Evolutionary conservation across 2,888 invertebrate genomes (phyloP).

Genomic region (Dryomyza anilis): DNA sequence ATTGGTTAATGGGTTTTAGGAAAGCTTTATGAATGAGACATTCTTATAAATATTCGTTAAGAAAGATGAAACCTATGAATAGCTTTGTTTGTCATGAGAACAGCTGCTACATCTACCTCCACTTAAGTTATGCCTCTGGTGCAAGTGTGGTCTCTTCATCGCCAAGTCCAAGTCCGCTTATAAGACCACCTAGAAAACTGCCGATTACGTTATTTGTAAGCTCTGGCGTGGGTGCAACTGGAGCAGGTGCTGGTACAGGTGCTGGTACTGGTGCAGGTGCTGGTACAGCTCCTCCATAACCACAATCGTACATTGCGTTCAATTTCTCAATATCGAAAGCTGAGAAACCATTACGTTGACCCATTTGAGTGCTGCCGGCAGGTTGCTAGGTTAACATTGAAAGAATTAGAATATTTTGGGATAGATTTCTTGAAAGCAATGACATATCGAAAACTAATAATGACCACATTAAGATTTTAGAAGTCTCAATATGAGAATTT

Average conservation of each 20-base stretch:
- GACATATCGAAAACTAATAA: too few species aligned
- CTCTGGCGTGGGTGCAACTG: conserved; percentile 20
- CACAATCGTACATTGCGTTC: conserved; percentile 76
- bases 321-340: conserved; percentile 74
- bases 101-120: too few species aligned
- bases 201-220: conserved; percentile 43
- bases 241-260: conserved; percentile 6
- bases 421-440: too few species aligned
- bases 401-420: background rate
- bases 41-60: too few species aligned
- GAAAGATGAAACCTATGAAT: too few species aligned
- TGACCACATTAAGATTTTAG: too few species aligned
- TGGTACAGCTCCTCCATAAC: conserved; percentile 9
- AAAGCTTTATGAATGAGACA: too few species aligned
- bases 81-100: too few species aligned
- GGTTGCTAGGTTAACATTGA: conserved; percentile 38
- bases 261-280: conserved; percentile 28
- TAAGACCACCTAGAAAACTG: conserved; percentile 53
- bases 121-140: conserved; percentile 3
- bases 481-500: too few species aligned
- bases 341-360: conserved; percentile 78
- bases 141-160: conserved; percentile 32
- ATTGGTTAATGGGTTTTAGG: too few species aligned
- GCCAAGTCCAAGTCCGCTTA: conserved; percentile 44
- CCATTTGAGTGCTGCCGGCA: conserved; percentile 64